A percentile compares a stretch with the other conserved stretches of the same genome.
Evolutionary conservation across 2,888 invertebrate species (phyloP).

Genomic region (Melangyna quadrimaculata): DNA sequence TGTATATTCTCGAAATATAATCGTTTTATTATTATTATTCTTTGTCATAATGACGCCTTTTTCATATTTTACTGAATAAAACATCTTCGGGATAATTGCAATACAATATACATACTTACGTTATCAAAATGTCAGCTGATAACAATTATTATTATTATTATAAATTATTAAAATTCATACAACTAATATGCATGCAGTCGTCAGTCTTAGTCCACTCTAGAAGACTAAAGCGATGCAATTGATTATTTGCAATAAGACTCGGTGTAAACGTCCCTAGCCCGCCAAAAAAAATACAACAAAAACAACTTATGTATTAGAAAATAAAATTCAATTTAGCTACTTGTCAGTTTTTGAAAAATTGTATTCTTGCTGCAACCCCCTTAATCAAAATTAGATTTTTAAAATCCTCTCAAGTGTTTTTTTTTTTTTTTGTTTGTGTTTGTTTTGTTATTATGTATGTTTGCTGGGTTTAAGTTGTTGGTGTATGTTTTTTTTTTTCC

Average conservation of each 20-base stretch:
- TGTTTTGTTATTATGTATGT: background rate
- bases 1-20: constrained; percentile 15
- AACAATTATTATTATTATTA: constrained; percentile 25
- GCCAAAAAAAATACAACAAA: background rate
- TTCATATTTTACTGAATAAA: constrained; percentile 1
- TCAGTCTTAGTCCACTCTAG: background rate
- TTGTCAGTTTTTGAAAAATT: background rate
- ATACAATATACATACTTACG: too few relatives aligned
- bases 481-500: constrained; percentile 26
- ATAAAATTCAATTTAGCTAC: constrained; percentile 45
- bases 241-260: constrained; percentile 11
- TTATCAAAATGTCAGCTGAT: constrained; percentile 57
- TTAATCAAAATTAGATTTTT: constrained; percentile 52
- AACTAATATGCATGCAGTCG: background rate
- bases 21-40: constrained; percentile 1
- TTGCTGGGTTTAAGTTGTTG: constrained; percentile 7
- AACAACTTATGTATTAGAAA: constrained; percentile 44
- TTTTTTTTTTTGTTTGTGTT: background rate
- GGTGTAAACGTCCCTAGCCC: background rate
- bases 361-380: constrained; percentile 12
- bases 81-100: constrained; percentile 34
- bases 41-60: background rate
- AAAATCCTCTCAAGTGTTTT: background rate
- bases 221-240: background rate
- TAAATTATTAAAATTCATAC: constrained; percentile 42